Evolutionary conservation across 2,797 vertebrate species (phyloP).

Genomic region (Staurois parvus): DNA sequence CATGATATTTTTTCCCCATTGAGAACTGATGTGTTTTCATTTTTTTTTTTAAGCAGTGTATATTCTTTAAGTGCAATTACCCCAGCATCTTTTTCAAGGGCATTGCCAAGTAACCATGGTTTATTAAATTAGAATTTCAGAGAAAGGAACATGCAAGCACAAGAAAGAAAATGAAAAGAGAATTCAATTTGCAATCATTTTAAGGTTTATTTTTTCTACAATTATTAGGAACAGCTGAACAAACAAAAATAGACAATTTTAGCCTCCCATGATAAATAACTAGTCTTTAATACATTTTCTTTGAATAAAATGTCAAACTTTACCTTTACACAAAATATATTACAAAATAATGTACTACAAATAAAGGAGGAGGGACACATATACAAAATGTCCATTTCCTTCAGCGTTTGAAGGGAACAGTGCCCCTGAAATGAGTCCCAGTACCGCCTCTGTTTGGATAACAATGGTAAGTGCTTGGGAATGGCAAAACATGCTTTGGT

Average conservation of each 20-base stretch:
- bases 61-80: not conserved
- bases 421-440: not conserved
- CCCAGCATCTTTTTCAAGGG: not conserved
- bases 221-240: constrained; percentile 73
- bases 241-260: constrained; percentile 67
- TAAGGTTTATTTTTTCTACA: constrained; percentile 67
- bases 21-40: too few species aligned
- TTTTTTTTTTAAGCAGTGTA: too few species aligned
- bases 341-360: constrained; percentile 63
- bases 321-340: constrained; percentile 76
- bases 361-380: constrained; percentile 21
- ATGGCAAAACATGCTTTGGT: constrained; percentile 30
- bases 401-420: constrained; percentile 17
- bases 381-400: constrained; percentile 40
- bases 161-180: not conserved
- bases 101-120: not conserved
- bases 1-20: too few species aligned
- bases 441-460: not conserved
- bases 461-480: constrained; percentile 48
- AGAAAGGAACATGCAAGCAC: not conserved
- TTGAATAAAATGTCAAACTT: constrained; percentile 76
- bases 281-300: constrained; percentile 71
- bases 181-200: constrained; percentile 42
- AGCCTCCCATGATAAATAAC: constrained; percentile 78
- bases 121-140: not conserved